Evolutionary conservation across 2,888 invertebrate species (phyloP).

Genomic region (Parnassius smintheus): DNA sequence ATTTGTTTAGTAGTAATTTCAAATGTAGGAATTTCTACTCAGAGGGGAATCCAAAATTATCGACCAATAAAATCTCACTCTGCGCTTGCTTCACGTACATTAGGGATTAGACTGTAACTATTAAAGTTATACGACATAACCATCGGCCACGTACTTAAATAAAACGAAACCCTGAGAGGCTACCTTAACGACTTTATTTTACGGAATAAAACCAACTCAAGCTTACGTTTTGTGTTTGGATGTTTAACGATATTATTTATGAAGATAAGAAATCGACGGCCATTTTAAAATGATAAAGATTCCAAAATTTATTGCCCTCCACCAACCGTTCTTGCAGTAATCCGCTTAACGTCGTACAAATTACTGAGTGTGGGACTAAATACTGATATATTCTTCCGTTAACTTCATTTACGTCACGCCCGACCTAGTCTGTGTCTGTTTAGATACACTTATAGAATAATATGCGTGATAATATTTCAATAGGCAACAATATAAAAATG

Average conservation of each 20-base stretch:
- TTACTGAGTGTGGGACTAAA: constrained; percentile 78
- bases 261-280: constrained; percentile 65
- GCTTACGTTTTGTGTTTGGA: constrained; percentile 52
- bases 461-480: background rate
- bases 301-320: constrained; percentile 72
- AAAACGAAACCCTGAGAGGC: constrained; percentile 40
- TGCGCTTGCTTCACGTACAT: constrained; percentile 42
- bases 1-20: constrained; percentile 7
- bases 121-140: constrained; percentile 63
- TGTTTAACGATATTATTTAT: constrained; percentile 79
- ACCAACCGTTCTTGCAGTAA: constrained; percentile 50
- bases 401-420: constrained; percentile 44
- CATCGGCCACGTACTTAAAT: constrained; percentile 41
- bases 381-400: constrained; percentile 73
- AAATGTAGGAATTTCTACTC: constrained; percentile 26
- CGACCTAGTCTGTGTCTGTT: constrained; percentile 33
- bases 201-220: constrained; percentile 65
- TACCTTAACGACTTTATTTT: constrained; percentile 67
- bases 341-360: constrained; percentile 74
- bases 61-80: constrained; percentile 42
- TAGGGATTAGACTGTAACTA: constrained; percentile 58
- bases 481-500: too few relatives aligned
- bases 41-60: constrained; percentile 41
- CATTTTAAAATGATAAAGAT: constrained; percentile 78
- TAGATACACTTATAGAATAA: background rate